Conservation (phyloP, 2,797 vertebrate genomes). For the Danio choprae region DNA sequence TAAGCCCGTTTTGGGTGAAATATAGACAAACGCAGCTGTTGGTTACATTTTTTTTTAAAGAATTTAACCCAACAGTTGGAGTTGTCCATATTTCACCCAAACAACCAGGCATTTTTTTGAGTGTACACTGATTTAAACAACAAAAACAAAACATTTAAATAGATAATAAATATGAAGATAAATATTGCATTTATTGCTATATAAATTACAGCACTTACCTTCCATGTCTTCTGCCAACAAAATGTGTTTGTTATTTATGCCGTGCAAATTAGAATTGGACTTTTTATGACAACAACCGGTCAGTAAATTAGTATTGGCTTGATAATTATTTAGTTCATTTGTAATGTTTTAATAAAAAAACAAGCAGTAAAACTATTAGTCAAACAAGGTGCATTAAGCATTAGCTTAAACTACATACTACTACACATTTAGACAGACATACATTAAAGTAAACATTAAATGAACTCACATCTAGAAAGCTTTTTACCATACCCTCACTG, state of each 20-base stretch:
- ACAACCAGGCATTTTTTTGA: neutral
- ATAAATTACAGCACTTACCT: neutral
- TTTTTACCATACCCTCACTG: slow-evolving; percentile 15
- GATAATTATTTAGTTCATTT: neutral
- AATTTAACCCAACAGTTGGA: no score
- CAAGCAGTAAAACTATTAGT: neutral
- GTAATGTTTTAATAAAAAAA: neutral
- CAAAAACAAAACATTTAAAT: neutral
- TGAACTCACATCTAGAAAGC: neutral
- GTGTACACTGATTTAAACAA: neutral
- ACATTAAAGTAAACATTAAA: neutral
- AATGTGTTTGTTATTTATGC: neutral
- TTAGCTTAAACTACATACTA: neutral
- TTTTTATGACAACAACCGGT: neutral
- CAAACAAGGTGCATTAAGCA: neutral
- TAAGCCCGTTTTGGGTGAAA: no score
- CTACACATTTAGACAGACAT: neutral
- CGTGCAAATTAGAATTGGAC: slow-evolving; percentile 16
- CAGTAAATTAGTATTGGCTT: neutral
- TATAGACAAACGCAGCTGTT: no score
- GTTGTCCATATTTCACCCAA: no score
- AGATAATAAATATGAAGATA: neutral
- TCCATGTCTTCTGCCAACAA: neutral
- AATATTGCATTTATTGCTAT: neutral
- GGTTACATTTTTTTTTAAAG: no score